Base-by-base conservation (phyloP, 2,888 invertebrate genomes). In the Pachymerium ferrugineum region DNA sequence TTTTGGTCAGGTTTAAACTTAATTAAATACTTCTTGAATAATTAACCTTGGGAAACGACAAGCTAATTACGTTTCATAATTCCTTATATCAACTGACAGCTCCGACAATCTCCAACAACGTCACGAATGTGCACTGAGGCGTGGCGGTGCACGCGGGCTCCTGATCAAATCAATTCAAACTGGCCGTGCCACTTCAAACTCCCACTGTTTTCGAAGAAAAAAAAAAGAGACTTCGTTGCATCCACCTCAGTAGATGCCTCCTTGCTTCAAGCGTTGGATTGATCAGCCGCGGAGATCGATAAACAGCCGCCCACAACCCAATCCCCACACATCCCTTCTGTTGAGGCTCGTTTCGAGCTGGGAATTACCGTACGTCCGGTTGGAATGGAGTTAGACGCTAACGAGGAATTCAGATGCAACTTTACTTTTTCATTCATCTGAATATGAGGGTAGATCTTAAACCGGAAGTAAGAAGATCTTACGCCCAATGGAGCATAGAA, bases 41-140 rank as follows among this genome's bases (percentile, higher is more conserved):
- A 62, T 62, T 62, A 62, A 62, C 62, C 62, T 62, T 22, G 62
- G 62, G n/a, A 62, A 62, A 62, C 62, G 62, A 62, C 62, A 62
- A 62, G 62, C 62, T 62, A 62, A 62, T 62, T 62, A 62, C 62
- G 62, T 62, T 62, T 62, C 62, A 62, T 62, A 62, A 62, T 62
- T 62, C 62, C 62, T 62, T 62, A 62, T 62, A 62, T 62, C 62
- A 62, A 25, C 25, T 62, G 62, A 62, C 62, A 62, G 62, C 62
- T 28, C 22, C 14, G 62, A 62, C 62, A 62, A n/a, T 62, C 62
- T 28, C 62, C 5, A 62, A 22, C n/a, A 62, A 28, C 62, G 28
- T 62, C 62, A 62, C 62, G 62, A 62, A 62, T 14, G n/a, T n/a
- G 62, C 62, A 62, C 12, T 12, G 12, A 62, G 62, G 62, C 62